Evolutionary conservation across 2,797 vertebrate species (phyloP).

Genomic region (Heteromormyrus szaboi): DNA sequence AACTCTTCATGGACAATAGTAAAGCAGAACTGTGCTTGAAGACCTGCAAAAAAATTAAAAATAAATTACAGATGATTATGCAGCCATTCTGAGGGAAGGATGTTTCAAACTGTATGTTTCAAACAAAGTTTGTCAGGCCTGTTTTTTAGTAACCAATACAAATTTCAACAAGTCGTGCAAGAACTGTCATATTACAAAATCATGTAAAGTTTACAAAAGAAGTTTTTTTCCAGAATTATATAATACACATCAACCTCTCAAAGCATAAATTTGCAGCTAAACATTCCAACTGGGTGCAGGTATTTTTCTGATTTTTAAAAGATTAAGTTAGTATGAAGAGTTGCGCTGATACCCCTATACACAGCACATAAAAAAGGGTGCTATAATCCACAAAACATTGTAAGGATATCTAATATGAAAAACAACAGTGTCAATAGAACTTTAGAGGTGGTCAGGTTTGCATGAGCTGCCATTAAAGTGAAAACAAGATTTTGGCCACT

Average conservation of each 20-base stretch:
- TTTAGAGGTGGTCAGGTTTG: neutral
- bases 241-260: neutral
- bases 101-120: neutral
- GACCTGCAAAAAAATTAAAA: slow-evolving; percentile 46
- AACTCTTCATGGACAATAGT: slow-evolving; percentile 67
- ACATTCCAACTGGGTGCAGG: neutral
- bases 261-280: neutral
- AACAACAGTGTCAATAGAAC: neutral
- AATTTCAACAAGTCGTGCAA: neutral
- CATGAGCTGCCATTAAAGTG: neutral
- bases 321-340: neutral
- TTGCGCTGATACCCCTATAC: neutral
- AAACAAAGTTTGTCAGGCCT: neutral
- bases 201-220: neutral
- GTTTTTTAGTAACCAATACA: neutral
- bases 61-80: neutral
- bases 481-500: slow-evolving; percentile 26
- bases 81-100: neutral
- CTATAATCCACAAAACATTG: neutral
- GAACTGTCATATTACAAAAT: neutral
- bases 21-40: slow-evolving; percentile 48
- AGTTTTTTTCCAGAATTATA: neutral
- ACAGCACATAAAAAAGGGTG: neutral
- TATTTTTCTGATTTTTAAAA: neutral
- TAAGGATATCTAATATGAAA: neutral